Evolutionary conservation across 1,140 invertebrate genomes (phyloP), one percentile per base, ranked within the genome.

Genomic region (Drosophila pandora): DNA sequence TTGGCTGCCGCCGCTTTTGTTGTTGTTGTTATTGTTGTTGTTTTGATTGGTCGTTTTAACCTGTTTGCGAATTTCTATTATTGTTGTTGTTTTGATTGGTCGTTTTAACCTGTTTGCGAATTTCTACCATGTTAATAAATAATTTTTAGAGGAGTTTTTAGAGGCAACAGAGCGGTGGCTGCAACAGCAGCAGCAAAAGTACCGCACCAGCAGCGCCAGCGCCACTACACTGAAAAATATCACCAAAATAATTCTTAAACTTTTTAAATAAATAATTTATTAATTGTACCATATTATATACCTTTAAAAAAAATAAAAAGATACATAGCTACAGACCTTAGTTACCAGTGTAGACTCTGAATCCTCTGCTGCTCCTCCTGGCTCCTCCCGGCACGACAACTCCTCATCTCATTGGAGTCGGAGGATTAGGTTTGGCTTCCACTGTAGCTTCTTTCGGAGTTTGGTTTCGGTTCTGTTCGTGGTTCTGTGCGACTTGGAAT

Each of bases 61-160:
- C 83, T 88, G 83, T 88, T 88, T 88, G 83, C 83, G 83, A 88
- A 88, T 88, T 88, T 88, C 79, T 82, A 83, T n/a, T 56, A 45
- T 43, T 73, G 43, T 64, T 85, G 70, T 79, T 88, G 83, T 79
- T 87, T 87, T 87, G 83, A 88, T 87, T 87, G 83, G 70, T 83
- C 84, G 79, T 70, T 88, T 88, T 88, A 88, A 88, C 83, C 83
- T 88, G 83, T 88, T 88, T 88, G 83, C 83, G 83, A 88, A 88
- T 88, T 88, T 88, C 79, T 83, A 83, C 83, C 83, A 88, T 88
- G 83, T 88, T 88, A 88, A 88, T 88, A 88, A 88, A 88, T 88
- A 88, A 88, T 88, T 88, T 88, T 88, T 88, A 88, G 79, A 88
- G 83, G 83, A 87, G 79, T 87, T 85, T 74, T 74, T 73, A 74